These are phyloP conservation scores for Aurelia aurita complex sp. Pacific DNA, from an alignment of 30 jellyfish, hydroid and myxozoan genomes.

Conservation along the genomic window DNA sequence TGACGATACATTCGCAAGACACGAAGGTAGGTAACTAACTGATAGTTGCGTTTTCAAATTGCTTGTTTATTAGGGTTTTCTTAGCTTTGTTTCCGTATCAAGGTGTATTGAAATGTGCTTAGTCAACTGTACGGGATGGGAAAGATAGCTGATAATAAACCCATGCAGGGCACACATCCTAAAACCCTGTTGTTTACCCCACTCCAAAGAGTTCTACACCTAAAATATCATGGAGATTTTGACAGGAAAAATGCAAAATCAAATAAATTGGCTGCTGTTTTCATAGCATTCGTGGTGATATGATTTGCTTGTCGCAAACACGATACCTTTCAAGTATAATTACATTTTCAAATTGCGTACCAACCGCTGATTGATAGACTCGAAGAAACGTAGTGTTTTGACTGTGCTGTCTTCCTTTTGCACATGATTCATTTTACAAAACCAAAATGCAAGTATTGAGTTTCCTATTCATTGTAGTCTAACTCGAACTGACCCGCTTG, in stretches of 20 bases:
- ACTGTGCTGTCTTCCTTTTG: constrained; percentile 8
- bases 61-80: too few relatives aligned
- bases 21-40: too few relatives aligned
- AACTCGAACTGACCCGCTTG: too few relatives aligned
- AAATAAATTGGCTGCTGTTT: constrained; percentile 33
- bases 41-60: too few relatives aligned
- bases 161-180: constrained; percentile 54
- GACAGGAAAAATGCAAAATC: constrained; percentile 49
- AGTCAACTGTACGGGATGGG: constrained; percentile 19
- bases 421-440: neutral
- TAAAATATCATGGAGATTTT: constrained; percentile 25
- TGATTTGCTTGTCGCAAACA: constrained; percentile 22
- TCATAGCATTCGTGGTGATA: constrained; percentile 28
- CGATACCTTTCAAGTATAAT: neutral
- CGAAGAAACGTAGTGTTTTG: neutral
- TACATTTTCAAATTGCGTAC: neutral
- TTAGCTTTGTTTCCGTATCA: too few relatives aligned
- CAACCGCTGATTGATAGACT: neutral
- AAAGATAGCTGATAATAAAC: constrained; percentile 36
- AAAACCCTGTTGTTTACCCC: constrained; percentile 33
- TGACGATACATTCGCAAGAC: too few relatives aligned
- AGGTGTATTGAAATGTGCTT: constrained; percentile 23
- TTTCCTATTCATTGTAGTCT: too few relatives aligned
- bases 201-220: constrained; percentile 23
- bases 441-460: too few relatives aligned